These are phyloP conservation scores for Catostylus mosaicus DNA, from an alignment of 30 jellyfish, hydroid and myxozoan genomes.

Conservation along the genomic window DNA sequence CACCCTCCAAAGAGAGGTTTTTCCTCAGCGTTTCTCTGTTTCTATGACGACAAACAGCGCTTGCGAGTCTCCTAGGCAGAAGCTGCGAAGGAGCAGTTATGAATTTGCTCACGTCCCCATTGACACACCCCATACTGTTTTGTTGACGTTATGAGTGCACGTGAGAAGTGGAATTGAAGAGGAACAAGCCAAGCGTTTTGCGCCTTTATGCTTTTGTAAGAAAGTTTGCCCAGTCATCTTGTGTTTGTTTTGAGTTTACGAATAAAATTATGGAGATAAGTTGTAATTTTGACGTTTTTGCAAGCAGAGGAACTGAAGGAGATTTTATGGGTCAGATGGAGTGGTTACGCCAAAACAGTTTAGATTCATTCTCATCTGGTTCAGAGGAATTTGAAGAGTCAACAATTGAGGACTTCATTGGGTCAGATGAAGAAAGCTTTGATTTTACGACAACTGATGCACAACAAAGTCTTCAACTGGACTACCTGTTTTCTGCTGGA, in stretches of 20 bases:
- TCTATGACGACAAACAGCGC: no score
- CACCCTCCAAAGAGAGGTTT: no score
- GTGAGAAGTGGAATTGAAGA: slow-evolving; percentile 42
- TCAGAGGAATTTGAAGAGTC: slow-evolving; percentile 55
- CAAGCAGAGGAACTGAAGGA: not conserved
- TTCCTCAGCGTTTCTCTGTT: no score
- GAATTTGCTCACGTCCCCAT: not conserved
- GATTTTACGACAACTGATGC: not conserved
- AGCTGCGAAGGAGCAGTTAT: not conserved
- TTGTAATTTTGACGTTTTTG: slow-evolving; percentile 1
- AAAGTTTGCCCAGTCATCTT: not conserved
- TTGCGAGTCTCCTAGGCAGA: no score
- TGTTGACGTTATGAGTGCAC: slow-evolving; percentile 10
- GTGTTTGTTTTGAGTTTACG: not conserved
- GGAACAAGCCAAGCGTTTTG: slow-evolving; percentile 21
- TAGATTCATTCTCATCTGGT: slow-evolving; percentile 25
- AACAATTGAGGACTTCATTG: slow-evolving; percentile 21
- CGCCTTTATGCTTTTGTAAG: not conserved
- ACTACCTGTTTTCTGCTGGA: slow-evolving; percentile 78
- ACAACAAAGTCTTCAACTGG: slow-evolving; percentile 31
- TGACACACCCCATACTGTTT: slow-evolving; percentile 44
- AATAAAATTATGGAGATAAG: not conserved
- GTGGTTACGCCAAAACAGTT: slow-evolving; percentile 59
- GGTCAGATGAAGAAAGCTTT: slow-evolving; percentile 13
- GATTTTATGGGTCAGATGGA: slow-evolving; percentile 12